Percentiles rank a stretch among this genome's conserved stretches.
phyloP scores from a whole-genome alignment of 2,797 vertebrate species.

The Tinamus major region DNA sequence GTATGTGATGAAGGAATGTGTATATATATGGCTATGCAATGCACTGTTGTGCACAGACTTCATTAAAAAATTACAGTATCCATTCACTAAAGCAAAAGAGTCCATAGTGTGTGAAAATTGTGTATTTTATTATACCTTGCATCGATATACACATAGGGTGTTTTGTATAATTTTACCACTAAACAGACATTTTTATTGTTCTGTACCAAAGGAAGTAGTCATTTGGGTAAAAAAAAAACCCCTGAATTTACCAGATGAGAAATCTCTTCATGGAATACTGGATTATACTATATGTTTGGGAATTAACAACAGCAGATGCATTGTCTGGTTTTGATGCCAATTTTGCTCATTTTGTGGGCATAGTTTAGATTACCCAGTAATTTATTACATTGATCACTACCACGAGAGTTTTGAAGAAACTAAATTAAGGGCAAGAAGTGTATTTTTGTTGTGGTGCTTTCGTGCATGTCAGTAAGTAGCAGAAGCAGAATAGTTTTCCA shows the following conservation, averaged over 20 bases:
- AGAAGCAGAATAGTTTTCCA: constrained; percentile 16
- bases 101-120: neutral
- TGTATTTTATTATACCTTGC: neutral
- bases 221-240: neutral
- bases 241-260: constrained; percentile 9
- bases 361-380: constrained; percentile 66
- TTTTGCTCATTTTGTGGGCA: constrained; percentile 62
- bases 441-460: constrained; percentile 45
- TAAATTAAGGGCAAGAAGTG: constrained; percentile 59
- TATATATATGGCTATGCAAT: neutral
- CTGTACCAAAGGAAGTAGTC: neutral
- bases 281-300: constrained; percentile 27
- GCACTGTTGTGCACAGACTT: neutral
- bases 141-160: neutral
- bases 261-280: neutral
- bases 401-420: constrained; percentile 39
- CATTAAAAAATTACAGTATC: neutral
- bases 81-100: neutral
- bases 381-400: constrained; percentile 68
- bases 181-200: neutral
- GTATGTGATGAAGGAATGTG: neutral
- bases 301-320: constrained; percentile 24
- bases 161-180: constrained; percentile 12
- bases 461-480: constrained; percentile 7
- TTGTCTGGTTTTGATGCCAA: constrained; percentile 43